A percentile compares a stretch with the other conserved stretches of the same genome.
Conservation (phyloP, 2,113 vertebrate genomes). For the Cranoglanis bouderius region DNA sequence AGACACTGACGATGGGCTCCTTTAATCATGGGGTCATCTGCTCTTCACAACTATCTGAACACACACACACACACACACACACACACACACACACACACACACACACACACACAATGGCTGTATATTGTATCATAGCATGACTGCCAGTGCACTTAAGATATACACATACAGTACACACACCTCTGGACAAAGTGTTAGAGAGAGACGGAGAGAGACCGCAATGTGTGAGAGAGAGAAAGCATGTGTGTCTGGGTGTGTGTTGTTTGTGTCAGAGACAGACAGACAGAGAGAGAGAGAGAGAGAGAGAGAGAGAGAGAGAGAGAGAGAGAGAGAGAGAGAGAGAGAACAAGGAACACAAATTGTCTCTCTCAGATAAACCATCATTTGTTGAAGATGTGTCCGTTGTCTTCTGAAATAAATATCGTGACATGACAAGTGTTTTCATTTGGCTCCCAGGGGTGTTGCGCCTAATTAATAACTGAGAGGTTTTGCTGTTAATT, state of each 20-base stretch:
- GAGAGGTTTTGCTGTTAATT: slow-evolving; percentile 24
- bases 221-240: not conserved
- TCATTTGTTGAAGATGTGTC: not conserved
- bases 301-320: not conserved
- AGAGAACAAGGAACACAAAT: not conserved
- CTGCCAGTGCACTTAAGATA: slow-evolving; percentile 33
- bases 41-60: not conserved
- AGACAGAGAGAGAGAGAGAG: not conserved
- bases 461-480: slow-evolving; percentile 25
- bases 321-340: not conserved
- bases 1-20: not conserved
- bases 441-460: slow-evolving; percentile 22
- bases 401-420: not conserved
- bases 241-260: not conserved
- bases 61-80: slow-evolving; percentile 18
- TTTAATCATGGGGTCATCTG: not conserved
- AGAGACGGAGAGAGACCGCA: not conserved
- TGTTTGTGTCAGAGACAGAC: not conserved
- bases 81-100: slow-evolving; percentile 17
- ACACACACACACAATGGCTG: slow-evolving; percentile 25
- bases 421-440: slow-evolving; percentile 9
- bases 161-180: not conserved
- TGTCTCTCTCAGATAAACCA: not conserved
- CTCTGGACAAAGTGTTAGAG: not conserved
- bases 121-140: slow-evolving; percentile 13